Conservation (phyloP, 2,113 vertebrate species). For the Spizaetus ornatus region DNA sequence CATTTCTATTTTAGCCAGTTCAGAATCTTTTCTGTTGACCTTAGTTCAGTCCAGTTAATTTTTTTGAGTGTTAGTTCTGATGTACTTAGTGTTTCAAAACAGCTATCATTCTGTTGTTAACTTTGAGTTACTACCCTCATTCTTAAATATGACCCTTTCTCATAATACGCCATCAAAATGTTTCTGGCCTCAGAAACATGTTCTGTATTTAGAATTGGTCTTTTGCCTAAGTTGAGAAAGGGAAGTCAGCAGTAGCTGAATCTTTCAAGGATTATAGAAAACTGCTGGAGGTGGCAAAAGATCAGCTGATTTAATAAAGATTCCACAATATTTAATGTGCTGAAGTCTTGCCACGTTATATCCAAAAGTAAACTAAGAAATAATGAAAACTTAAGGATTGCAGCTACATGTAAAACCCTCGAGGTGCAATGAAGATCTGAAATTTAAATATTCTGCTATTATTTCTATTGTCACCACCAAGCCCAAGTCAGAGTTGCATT, state of each 20-base stretch:
- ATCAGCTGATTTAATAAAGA: background rate
- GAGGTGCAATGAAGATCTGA: background rate
- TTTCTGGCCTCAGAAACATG: background rate
- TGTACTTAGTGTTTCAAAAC: background rate
- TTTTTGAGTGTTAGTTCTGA: background rate
- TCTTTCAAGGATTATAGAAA: background rate
- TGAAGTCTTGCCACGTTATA: background rate
- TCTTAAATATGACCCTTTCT: background rate
- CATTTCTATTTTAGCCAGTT: background rate
- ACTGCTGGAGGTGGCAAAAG: background rate
- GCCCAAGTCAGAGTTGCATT: background rate
- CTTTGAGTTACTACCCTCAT: background rate
- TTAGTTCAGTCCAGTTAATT: background rate
- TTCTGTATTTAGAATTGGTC: constrained; percentile 19
- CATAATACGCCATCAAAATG: background rate
- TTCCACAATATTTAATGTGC: background rate
- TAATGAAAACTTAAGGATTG: background rate
- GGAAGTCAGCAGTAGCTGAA: background rate
- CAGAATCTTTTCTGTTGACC: background rate
- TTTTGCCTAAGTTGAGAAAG: background rate
- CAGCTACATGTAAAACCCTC: background rate
- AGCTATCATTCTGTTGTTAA: background rate
- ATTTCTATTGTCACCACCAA: background rate
- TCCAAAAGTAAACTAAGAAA: background rate
- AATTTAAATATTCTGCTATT: background rate